phyloP scores from a whole-genome alignment of 1,140 invertebrate genomes.

The Cecropterus lyciades region DNA sequence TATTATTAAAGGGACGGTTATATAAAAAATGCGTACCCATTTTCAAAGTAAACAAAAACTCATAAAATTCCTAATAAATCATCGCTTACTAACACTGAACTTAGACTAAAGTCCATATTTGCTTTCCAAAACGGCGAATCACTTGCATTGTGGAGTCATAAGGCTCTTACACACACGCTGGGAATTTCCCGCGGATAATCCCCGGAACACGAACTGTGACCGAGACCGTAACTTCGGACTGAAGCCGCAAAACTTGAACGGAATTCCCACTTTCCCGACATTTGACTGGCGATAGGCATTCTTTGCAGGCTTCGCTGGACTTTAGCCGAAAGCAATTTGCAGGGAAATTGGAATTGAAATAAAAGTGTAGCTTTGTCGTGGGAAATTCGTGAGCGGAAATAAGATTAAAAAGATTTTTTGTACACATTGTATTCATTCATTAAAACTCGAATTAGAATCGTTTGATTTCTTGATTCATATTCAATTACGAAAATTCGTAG shows the following conservation, averaged over 20 bases:
- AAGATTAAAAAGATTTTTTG: background rate
- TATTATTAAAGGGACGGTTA: too few relatives aligned
- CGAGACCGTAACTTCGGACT: slow-evolving; percentile 10
- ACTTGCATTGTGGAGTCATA: background rate
- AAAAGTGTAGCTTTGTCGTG: background rate
- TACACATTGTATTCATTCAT: background rate
- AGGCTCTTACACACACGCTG: background rate
- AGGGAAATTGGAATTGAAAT: slow-evolving; percentile 18
- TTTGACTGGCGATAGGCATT: slow-evolving; percentile 20
- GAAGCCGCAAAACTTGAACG: slow-evolving; percentile 24
- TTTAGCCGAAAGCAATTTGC: slow-evolving; percentile 16
- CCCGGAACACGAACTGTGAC: background rate
- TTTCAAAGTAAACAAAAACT: too few relatives aligned
- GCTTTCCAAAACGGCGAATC: background rate
- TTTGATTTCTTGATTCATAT: too few relatives aligned
- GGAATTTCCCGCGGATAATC: slow-evolving; percentile 9
- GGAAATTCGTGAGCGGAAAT: slow-evolving; percentile 7
- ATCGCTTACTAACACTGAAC: too few relatives aligned
- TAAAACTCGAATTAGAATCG: background rate
- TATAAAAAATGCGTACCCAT: too few relatives aligned
- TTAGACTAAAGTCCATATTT: too few relatives aligned
- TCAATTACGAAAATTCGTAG: too few relatives aligned
- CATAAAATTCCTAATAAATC: too few relatives aligned
- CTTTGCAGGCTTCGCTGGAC: slow-evolving; percentile 13
- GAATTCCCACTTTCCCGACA: slow-evolving; percentile 22